These are phyloP conservation scores for Rhamnusium bicolor DNA, from an alignment of 2,888 invertebrate species.

Conservation along the genomic window DNA sequence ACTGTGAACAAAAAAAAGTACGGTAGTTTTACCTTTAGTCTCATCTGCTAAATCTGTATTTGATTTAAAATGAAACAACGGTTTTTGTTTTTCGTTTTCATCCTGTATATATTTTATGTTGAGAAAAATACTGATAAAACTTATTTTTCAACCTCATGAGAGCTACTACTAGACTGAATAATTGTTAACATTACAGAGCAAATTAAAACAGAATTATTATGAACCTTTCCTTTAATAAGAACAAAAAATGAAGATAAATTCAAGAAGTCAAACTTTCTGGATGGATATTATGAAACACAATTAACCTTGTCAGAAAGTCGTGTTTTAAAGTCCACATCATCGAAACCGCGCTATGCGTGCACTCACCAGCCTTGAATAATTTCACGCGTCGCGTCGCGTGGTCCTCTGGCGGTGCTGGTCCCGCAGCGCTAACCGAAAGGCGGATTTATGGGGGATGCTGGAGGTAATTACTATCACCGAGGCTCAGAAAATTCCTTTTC, in stretches of 20 bases:
- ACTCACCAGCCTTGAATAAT: slow-evolving; percentile 26
- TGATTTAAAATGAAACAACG: too few species aligned
- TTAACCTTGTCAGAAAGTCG: slow-evolving; percentile 48
- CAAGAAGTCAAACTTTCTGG: slow-evolving; percentile 29
- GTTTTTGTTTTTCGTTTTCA: too few species aligned
- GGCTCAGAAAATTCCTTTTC: not conserved
- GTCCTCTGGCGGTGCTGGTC: slow-evolving; percentile 34
- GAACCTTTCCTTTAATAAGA: slow-evolving; percentile 15
- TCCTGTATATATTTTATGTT: too few species aligned
- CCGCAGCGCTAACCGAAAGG: slow-evolving; percentile 12
- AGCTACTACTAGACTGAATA: too few species aligned
- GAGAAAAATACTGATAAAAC: too few species aligned
- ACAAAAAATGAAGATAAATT: slow-evolving; percentile 25
- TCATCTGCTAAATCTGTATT: too few species aligned
- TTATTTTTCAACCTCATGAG: too few species aligned
- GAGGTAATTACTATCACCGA: slow-evolving; percentile 23
- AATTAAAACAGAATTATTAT: slow-evolving; percentile 18
- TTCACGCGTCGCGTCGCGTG: slow-evolving; percentile 34
- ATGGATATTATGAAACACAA: slow-evolving; percentile 43
- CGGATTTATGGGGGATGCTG: slow-evolving; percentile 23
- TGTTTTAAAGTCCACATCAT: slow-evolving; percentile 40
- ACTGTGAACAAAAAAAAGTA: too few species aligned
- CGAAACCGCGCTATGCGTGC: slow-evolving; percentile 34
- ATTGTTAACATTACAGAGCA: slow-evolving; percentile 7
- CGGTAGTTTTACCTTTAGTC: too few species aligned